A percentile compares a stretch with the other conserved stretches of the same genome.
Conservation (phyloP, 2,113 vertebrate species). For the Girardinichthys multiradiatus region DNA sequence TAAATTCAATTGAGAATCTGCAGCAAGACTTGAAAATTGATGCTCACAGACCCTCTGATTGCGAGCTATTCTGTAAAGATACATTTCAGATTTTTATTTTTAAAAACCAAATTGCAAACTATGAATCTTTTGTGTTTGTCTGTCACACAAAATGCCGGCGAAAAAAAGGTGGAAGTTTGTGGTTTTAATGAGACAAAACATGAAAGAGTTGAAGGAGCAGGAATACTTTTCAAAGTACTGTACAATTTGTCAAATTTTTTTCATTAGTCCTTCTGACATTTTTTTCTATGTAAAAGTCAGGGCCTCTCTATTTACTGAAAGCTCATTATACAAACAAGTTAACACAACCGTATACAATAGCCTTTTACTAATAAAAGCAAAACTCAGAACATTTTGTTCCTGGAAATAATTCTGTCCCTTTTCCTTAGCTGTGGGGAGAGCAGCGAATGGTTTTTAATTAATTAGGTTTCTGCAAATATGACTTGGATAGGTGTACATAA, state of each 20-base stretch:
- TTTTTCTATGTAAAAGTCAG: conserved; percentile 53
- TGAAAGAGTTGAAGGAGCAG: neutral
- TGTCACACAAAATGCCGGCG: neutral
- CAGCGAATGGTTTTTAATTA: conserved; percentile 76
- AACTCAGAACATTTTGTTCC: conserved; percentile 47
- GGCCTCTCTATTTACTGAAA: conserved; percentile 48
- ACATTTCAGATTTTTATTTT: neutral
- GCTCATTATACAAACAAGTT: conserved; percentile 55
- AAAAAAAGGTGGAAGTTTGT: neutral
- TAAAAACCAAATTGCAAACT: neutral
- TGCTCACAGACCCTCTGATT: neutral
- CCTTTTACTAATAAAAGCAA: conserved; percentile 45
- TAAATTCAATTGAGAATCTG: neutral
- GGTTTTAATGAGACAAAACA: neutral
- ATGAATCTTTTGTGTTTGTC: neutral
- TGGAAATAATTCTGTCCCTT: conserved; percentile 62
- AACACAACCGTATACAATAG: conserved; percentile 48
- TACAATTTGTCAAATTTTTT: conserved; percentile 15
- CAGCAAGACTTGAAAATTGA: neutral
- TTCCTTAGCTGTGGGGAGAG: conserved; percentile 80
- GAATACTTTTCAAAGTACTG: neutral
- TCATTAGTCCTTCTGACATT: conserved; percentile 43
- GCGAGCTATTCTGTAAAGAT: neutral
- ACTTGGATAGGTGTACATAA: conserved; percentile 76
- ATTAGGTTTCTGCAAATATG: conserved; percentile 75